A percentile compares a stretch with the other conserved stretches of the same genome.
These are phyloP conservation scores for Sphyrna mokarran DNA, from an alignment of 2,113 vertebrate genomes.

Conservation along the genomic window DNA sequence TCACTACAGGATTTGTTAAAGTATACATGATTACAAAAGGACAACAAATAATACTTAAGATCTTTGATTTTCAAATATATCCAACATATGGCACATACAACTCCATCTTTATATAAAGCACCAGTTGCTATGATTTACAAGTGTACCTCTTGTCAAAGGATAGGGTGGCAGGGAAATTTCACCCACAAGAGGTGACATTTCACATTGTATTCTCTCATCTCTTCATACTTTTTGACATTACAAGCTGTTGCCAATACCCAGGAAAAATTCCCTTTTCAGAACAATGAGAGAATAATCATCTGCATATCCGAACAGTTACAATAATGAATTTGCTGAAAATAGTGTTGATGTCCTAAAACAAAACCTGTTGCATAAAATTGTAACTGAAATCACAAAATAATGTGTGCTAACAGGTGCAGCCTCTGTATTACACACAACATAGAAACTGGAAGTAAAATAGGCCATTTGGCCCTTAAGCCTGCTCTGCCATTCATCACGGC, in stretches of 20 bases:
- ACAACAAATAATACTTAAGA: background rate
- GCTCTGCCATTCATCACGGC: no score
- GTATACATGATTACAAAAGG: background rate
- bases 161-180: background rate
- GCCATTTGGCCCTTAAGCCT: no score
- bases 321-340: no score
- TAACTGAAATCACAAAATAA: background rate
- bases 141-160: no score
- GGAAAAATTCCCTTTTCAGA: no score
- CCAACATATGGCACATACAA: background rate
- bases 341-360: background rate
- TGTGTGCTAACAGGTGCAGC: background rate
- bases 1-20: background rate
- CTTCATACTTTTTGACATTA: background rate
- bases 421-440: no score
- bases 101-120: background rate
- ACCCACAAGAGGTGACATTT: background rate
- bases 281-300: no score
- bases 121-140: background rate
- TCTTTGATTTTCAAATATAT: background rate
- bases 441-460: no score
- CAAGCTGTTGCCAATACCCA: no score
- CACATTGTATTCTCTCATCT: background rate
- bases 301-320: no score
- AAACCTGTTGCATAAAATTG: background rate